Evolutionary conservation across 2,888 invertebrate genomes (phyloP).

Genomic region (Ommatoiulus sabulosus): DNA sequence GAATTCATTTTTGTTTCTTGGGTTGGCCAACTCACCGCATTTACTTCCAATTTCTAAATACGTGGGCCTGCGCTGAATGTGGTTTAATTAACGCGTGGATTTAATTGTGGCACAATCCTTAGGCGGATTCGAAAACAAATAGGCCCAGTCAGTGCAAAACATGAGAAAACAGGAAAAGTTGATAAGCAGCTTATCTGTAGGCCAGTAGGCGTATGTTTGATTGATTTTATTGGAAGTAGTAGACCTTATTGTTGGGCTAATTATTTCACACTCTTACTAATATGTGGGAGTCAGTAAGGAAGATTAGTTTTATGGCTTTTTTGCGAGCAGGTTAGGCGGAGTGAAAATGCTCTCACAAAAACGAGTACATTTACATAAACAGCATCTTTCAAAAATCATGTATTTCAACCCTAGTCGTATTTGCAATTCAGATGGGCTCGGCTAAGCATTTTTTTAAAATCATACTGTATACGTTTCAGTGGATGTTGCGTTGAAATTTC

Average conservation of each 20-base stretch:
- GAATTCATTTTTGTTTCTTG: background rate
- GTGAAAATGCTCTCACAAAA: background rate
- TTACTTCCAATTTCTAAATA: background rate
- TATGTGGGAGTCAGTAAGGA: conserved; percentile 14
- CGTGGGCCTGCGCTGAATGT: background rate
- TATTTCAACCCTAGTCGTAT: background rate
- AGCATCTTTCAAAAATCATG: background rate
- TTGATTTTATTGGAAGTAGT: conserved; percentile 21
- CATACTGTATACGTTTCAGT: too few relatives aligned
- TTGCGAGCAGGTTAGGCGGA: background rate
- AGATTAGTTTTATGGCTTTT: conserved; percentile 33
- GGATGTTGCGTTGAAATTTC: background rate
- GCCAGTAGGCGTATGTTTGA: conserved; percentile 19
- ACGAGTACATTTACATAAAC: conserved; percentile 13
- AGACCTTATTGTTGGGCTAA: conserved; percentile 25
- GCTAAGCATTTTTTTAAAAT: background rate
- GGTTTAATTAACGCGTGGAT: background rate
- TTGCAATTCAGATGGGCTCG: background rate
- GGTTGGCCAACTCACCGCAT: background rate
- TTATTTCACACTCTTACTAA: background rate
- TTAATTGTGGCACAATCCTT: background rate
- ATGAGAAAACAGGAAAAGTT: background rate
- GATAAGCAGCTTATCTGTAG: background rate
- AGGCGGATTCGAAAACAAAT: background rate
- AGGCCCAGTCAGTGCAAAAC: background rate